A percentile compares a stretch with the other conserved stretches of the same genome.
Evolutionary conservation across 2,113 vertebrate species (phyloP).

Genomic region (Trichechus manatus): DNA sequence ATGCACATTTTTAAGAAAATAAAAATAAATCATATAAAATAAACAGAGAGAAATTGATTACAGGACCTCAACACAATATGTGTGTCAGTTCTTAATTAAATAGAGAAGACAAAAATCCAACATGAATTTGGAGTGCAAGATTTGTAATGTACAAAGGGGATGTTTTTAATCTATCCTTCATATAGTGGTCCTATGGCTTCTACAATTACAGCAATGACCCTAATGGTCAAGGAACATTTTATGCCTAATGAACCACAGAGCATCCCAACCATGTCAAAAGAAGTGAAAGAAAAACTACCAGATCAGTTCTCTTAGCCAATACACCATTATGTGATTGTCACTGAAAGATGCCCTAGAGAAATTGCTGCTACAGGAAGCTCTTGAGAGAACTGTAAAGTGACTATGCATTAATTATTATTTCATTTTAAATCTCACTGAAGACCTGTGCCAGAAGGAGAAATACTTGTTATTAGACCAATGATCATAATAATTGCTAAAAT

Average conservation of each 20-base stretch:
- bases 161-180: not conserved
- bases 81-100: constrained; percentile 39
- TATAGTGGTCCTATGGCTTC: not conserved
- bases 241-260: not conserved
- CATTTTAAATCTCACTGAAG: not conserved
- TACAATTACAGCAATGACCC: not conserved
- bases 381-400: not conserved
- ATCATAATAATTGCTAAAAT: constrained; percentile 20
- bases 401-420: not conserved
- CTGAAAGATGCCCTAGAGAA: not conserved
- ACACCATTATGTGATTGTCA: not conserved
- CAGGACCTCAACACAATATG: not conserved
- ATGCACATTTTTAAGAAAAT: not conserved
- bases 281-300: not conserved
- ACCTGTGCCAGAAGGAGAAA: not conserved
- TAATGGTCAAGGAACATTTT: not conserved
- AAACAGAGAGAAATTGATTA: not conserved
- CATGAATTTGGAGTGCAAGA: not conserved
- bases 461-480: not conserved
- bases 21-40: not conserved
- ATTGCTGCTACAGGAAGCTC: not conserved
- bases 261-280: not conserved
- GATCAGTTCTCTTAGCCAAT: not conserved
- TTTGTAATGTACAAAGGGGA: not conserved
- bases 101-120: not conserved